Conservation (phyloP, 2,113 vertebrate species). For the Lucifuga dentata region DNA sequence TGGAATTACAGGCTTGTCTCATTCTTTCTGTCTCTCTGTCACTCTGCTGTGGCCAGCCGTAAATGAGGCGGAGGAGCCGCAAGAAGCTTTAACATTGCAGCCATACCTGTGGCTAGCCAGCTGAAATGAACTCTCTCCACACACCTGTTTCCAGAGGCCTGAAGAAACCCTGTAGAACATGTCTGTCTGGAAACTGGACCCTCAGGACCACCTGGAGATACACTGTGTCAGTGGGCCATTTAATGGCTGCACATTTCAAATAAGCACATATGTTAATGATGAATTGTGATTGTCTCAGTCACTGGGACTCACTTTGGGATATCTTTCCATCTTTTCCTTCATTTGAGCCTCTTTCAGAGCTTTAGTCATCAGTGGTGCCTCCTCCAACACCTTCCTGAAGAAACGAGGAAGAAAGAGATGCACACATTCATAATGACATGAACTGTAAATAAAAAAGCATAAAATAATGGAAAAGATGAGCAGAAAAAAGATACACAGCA, state of each 20-base stretch:
- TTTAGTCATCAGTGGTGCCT: constrained; percentile 91
- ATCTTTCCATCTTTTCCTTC: constrained; percentile 90
- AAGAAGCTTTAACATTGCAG: constrained; percentile 67
- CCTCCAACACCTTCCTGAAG: constrained; percentile 89
- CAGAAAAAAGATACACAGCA: constrained; percentile 2
- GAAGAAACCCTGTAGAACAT: constrained; percentile 94
- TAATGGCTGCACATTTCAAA: not conserved
- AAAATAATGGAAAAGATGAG: constrained; percentile 1
- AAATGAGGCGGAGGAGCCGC: constrained; percentile 65
- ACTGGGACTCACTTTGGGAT: constrained; percentile 87
- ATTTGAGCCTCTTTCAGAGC: constrained; percentile 86
- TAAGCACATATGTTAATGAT: not conserved
- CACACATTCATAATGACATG: not conserved
- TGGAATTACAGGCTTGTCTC: constrained; percentile 69
- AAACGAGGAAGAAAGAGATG: not conserved
- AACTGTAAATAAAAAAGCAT: constrained; percentile 16
- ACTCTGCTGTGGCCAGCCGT: constrained; percentile 67
- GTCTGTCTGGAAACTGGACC: constrained; percentile 93
- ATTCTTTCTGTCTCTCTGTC: constrained; percentile 58
- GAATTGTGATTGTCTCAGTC: not conserved
- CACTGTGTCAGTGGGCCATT: not conserved
- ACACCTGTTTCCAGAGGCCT: constrained; percentile 90
- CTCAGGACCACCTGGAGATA: constrained; percentile 89
- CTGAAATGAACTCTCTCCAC: constrained; percentile 65
- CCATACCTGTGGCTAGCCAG: constrained; percentile 75